phyloP scores from a whole-genome alignment of 2,888 invertebrate genomes.

The Andrena bicolor region DNA sequence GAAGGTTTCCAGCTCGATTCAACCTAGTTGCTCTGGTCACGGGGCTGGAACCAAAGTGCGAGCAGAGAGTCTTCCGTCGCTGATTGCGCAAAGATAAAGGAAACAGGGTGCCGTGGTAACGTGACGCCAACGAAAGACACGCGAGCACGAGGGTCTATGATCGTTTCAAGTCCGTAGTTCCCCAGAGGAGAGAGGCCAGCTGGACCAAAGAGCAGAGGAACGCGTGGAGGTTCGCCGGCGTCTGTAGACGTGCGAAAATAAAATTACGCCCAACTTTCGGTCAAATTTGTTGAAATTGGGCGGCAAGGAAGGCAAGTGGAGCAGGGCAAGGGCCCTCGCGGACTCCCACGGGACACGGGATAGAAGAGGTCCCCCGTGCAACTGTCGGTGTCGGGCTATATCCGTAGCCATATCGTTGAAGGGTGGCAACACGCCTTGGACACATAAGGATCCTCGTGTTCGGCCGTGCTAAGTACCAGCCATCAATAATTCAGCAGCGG shows the following conservation, averaged over 20 bases:
- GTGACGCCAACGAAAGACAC: not conserved
- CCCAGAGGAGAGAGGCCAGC: conserved; percentile 60
- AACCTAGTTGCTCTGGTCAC: conserved; percentile 17
- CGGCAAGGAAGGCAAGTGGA: conserved; percentile 76
- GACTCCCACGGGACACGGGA: conserved; percentile 72
- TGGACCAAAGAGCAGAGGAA: conserved; percentile 40
- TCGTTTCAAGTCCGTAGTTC: conserved; percentile 67
- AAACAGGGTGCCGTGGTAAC: conserved; percentile 37
- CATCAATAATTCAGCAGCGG: conserved; percentile 85
- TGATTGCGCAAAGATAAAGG: conserved; percentile 82
- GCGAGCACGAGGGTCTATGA: conserved; percentile 46
- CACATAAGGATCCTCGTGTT: conserved; percentile 69
- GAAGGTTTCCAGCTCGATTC: not conserved
- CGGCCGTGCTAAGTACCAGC: conserved; percentile 78
- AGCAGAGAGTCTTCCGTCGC: conserved; percentile 78
- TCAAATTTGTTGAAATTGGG: conserved; percentile 88
- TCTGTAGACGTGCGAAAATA: conserved; percentile 86
- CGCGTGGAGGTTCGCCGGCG: conserved; percentile 13
- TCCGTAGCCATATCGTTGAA: conserved; percentile 65
- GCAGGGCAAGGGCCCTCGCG: conserved; percentile 69
- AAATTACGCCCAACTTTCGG: conserved; percentile 87
- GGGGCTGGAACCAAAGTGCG: conserved; percentile 62
- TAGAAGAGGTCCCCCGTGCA: conserved; percentile 58
- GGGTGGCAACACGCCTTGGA: conserved; percentile 71
- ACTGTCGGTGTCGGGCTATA: conserved; percentile 50